These are phyloP conservation scores for Cercopithecus neglectus DNA, from an alignment of 2,797 vertebrate genomes.

Conservation along the genomic window DNA sequence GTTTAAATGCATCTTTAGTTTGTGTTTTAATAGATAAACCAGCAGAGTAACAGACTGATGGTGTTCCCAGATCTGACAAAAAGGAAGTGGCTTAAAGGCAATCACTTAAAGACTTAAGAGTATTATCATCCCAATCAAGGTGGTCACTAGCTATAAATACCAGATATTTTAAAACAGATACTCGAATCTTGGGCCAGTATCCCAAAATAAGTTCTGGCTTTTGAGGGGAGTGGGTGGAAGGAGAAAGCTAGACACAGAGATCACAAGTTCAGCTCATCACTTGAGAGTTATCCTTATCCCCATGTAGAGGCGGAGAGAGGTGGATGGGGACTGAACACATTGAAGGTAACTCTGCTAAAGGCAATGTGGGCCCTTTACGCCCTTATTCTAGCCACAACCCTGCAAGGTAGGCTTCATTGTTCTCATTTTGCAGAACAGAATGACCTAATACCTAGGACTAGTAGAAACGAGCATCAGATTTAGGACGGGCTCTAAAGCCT, in stretches of 20 bases:
- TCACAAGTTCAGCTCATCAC: background rate
- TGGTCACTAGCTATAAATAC: background rate
- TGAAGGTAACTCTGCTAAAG: background rate
- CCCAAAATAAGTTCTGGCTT: slow-evolving; percentile 24
- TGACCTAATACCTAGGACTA: background rate
- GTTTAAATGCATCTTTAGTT: background rate
- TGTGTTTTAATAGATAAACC: background rate
- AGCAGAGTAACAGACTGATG: background rate
- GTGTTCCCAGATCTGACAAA: background rate
- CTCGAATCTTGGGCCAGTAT: background rate
- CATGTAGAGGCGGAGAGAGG: background rate
- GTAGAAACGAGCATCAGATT: background rate
- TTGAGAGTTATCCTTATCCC: too few species aligned
- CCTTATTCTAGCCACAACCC: background rate
- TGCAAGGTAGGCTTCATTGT: background rate
- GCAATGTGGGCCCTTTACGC: background rate
- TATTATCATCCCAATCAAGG: background rate
- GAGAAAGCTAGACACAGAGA: background rate
- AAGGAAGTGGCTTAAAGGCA: background rate
- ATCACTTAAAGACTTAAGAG: background rate
- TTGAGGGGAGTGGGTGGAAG: background rate
- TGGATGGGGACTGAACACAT: background rate
- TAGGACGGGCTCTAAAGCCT: background rate
- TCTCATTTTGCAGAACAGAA: background rate
- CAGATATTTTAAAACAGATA: background rate